Percentiles rank a stretch among this genome's conserved stretches.
Evolutionary conservation across 2,888 invertebrate genomes (phyloP).

Genomic region (Arctia plantaginis): DNA sequence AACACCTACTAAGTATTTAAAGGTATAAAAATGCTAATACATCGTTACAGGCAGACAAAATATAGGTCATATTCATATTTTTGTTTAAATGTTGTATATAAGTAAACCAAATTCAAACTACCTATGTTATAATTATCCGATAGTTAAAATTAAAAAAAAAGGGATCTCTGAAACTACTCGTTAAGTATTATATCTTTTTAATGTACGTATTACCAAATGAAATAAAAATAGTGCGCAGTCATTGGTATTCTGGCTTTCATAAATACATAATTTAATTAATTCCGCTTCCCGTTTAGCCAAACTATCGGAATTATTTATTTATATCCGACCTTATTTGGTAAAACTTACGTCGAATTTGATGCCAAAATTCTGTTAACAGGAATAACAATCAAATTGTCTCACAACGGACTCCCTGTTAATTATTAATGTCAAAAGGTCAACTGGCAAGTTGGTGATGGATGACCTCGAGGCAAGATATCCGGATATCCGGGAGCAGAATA

Average conservation of each 20-base stretch:
- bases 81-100: too few relatives aligned
- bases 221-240: conserved; percentile 51
- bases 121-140: too few relatives aligned
- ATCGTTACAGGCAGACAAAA: too few relatives aligned
- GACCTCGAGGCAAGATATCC: background rate
- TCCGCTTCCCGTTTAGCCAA: conserved; percentile 45
- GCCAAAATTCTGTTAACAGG: conserved; percentile 37
- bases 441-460: background rate
- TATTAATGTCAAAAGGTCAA: background rate
- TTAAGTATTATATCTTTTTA: background rate
- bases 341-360: conserved; percentile 48
- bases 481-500: too few relatives aligned
- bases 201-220: background rate
- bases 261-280: conserved; percentile 64
- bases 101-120: too few relatives aligned
- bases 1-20: background rate
- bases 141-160: too few relatives aligned
- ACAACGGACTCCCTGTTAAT: background rate
- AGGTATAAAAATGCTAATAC: background rate
- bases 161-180: background rate
- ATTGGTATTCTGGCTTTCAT: conserved; percentile 52
- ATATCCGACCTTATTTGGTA: conserved; percentile 55
- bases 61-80: too few relatives aligned
- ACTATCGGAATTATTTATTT: conserved; percentile 65
- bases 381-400: conserved; percentile 21